phyloP scores from a whole-genome alignment of 2,888 invertebrate species.

The Erynnis tages region DNA sequence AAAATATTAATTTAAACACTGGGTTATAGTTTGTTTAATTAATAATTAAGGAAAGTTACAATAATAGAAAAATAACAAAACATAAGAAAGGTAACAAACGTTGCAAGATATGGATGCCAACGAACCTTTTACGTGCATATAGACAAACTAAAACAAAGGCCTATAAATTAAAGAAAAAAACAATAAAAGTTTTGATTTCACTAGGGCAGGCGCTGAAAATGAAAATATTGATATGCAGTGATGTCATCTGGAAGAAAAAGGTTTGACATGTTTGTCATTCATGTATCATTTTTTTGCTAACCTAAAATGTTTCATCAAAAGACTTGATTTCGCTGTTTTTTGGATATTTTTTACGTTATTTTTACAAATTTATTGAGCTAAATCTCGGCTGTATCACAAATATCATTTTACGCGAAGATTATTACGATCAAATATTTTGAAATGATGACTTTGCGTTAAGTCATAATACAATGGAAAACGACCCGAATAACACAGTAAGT shows the following conservation, averaged over 20 bases:
- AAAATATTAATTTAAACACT: too few species aligned
- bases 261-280: constrained; percentile 79
- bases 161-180: constrained; percentile 41
- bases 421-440: constrained; percentile 59
- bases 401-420: constrained; percentile 53
- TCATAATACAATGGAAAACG: constrained; percentile 74
- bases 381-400: constrained; percentile 75
- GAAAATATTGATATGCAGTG: constrained; percentile 76
- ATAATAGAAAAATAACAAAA: not conserved
- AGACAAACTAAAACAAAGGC: not conserved
- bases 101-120: too few species aligned
- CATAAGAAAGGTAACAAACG: not conserved
- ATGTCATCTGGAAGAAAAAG: constrained; percentile 80
- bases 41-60: not conserved
- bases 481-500: constrained; percentile 79
- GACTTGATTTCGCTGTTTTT: constrained; percentile 77
- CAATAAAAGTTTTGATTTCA: constrained; percentile 56
- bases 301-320: constrained; percentile 82
- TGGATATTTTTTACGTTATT: constrained; percentile 70
- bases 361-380: constrained; percentile 73
- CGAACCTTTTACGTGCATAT: not conserved
- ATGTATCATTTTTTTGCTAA: constrained; percentile 79
- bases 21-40: too few species aligned
- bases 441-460: constrained; percentile 74
- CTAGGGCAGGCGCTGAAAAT: constrained; percentile 70